Conservation (phyloP, 2,797 vertebrate species). For the Poecile montanus region DNA sequence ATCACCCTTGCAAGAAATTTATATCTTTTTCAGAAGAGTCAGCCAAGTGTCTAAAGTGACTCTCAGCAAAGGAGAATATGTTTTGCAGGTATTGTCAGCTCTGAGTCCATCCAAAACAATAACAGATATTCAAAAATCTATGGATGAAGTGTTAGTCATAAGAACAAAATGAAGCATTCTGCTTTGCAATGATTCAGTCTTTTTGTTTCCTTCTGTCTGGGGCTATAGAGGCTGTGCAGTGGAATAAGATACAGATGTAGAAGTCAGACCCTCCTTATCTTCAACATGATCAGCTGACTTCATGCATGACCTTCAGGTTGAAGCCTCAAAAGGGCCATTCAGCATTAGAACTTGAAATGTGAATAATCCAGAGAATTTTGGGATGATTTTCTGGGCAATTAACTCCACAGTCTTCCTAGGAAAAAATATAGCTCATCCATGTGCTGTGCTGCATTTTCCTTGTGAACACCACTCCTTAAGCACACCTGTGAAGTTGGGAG, state of each 20-base stretch:
- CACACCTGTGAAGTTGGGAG: background rate
- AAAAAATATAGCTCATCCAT: background rate
- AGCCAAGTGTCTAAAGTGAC: background rate
- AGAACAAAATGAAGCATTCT: background rate
- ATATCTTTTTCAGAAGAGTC: background rate
- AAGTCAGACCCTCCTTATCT: background rate
- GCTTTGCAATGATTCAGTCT: background rate
- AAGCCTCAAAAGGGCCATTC: background rate
- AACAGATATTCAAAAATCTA: background rate
- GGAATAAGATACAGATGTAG: background rate
- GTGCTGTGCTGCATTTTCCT: background rate
- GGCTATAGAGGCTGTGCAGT: background rate
- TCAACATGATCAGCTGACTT: background rate
- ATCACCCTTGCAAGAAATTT: background rate
- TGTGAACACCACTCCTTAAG: background rate
- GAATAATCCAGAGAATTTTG: background rate
- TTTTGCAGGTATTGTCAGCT: background rate
- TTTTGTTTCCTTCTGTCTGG: background rate
- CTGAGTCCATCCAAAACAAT: background rate
- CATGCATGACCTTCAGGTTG: background rate
- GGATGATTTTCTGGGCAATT: slow-evolving; percentile 19
- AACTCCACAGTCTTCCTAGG: background rate
- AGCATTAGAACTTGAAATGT: background rate
- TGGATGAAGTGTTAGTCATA: background rate
- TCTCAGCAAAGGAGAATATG: background rate